Evolutionary conservation across 92 coral and sea anemone species (phyloP).

Genomic region (Zoanthus gigantus): DNA sequence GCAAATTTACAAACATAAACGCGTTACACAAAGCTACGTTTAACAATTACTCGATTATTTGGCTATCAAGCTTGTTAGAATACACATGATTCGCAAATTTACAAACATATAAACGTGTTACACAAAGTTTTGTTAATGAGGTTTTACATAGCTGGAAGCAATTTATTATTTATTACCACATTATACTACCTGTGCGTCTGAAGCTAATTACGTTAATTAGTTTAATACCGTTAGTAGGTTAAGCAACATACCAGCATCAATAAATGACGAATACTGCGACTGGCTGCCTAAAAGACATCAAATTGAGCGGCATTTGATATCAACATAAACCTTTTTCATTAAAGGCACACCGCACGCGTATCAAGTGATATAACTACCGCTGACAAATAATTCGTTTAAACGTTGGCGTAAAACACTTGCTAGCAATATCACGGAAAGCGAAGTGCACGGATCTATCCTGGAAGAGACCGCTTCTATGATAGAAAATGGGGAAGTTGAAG

Average conservation of each 20-base stretch:
- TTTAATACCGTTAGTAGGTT: not conserved
- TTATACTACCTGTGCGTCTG: not conserved
- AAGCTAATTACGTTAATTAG: not conserved
- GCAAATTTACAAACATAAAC: too few relatives aligned
- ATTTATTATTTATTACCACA: too few relatives aligned
- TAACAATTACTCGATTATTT: too few relatives aligned
- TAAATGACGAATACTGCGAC: not conserved
- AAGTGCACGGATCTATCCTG: not conserved
- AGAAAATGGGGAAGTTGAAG: constrained; percentile 29
- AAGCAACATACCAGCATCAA: not conserved
- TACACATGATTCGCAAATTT: too few relatives aligned
- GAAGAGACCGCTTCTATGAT: not conserved
- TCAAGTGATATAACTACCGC: constrained; percentile 22
- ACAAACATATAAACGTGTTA: too few relatives aligned
- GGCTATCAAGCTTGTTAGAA: too few relatives aligned
- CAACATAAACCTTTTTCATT: too few relatives aligned
- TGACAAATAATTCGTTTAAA: not conserved
- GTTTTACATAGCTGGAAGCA: too few relatives aligned
- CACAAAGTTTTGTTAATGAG: too few relatives aligned
- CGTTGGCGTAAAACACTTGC: not conserved
- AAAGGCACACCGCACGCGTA: constrained; percentile 18
- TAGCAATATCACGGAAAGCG: constrained; percentile 24
- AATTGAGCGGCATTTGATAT: not conserved
- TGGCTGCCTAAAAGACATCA: not conserved
- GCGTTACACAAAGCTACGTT: too few relatives aligned